These are phyloP conservation scores for Lepidurus packardi DNA, from an alignment of 1,140 invertebrate species.

Conservation along the genomic window DNA sequence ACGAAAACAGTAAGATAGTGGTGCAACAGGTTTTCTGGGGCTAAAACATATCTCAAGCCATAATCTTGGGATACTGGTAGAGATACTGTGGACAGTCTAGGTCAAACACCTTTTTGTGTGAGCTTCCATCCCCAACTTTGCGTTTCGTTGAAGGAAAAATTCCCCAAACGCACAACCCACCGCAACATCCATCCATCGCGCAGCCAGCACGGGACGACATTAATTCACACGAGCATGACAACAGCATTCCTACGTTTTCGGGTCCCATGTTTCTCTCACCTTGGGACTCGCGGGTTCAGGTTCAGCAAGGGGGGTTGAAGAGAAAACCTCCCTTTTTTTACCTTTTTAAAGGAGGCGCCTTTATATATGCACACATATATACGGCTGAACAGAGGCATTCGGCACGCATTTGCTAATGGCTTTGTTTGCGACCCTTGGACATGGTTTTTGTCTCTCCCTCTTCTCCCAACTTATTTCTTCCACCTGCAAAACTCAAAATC, in stretches of 20 bases:
- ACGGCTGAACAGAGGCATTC: not conserved
- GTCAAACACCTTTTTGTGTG: too few species aligned
- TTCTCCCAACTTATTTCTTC: not conserved
- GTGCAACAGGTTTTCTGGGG: too few species aligned
- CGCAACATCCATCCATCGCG: not conserved
- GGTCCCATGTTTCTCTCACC: conserved; percentile 5
- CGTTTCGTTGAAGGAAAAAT: not conserved
- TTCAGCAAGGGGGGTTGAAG: not conserved
- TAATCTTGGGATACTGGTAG: too few species aligned
- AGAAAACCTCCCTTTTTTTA: not conserved
- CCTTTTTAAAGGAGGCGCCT: not conserved
- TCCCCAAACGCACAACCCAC: not conserved
- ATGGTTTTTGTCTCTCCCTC: not conserved
- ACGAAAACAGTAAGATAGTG: too few species aligned
- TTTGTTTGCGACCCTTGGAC: conserved; percentile 16
- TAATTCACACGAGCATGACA: conserved; percentile 21
- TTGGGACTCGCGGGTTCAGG: not conserved
- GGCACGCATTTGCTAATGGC: conserved; percentile 13
- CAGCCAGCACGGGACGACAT: not conserved
- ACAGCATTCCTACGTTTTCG: conserved; percentile 7
- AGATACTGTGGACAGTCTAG: too few species aligned
- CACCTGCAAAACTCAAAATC: not conserved
- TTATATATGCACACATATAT: not conserved
- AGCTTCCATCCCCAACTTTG: too few species aligned
- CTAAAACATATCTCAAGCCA: too few species aligned